A percentile compares a stretch with the other conserved stretches of the same genome.
Evolutionary conservation across 2,888 invertebrate species (phyloP).

Genomic region (Pantelozetes paolii): DNA sequence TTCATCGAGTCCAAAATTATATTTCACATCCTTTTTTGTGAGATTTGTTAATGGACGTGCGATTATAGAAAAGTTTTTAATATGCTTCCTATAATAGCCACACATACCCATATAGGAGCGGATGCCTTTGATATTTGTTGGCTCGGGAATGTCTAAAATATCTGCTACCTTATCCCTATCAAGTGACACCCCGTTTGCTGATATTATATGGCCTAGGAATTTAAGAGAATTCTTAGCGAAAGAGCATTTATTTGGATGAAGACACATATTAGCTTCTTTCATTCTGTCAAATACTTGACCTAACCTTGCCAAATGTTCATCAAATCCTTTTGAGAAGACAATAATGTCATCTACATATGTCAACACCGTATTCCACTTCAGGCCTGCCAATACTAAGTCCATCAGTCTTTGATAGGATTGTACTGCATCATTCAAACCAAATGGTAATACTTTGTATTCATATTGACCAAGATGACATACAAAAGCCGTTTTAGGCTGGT

Average conservation of each 20-base stretch:
- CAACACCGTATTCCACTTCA: conserved; percentile 46
- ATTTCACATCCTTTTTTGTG: conserved; percentile 35
- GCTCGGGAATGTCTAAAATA: too few species aligned
- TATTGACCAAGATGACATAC: conserved; percentile 45
- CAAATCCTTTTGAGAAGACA: conserved; percentile 45
- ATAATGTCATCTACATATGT: conserved; percentile 48
- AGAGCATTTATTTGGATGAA: conserved; percentile 46
- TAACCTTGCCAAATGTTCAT: conserved; percentile 43
- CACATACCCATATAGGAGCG: not conserved
- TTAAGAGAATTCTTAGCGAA: conserved; percentile 43
- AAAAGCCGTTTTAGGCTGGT: conserved; percentile 48
- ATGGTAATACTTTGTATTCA: conserved; percentile 49
- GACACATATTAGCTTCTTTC: conserved; percentile 44
- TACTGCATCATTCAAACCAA: conserved; percentile 48
- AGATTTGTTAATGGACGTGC: conserved; percentile 41
- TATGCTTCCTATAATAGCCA: conserved; percentile 36
- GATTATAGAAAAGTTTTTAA: conserved; percentile 29
- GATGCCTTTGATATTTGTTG: not conserved
- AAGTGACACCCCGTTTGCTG: conserved; percentile 6
- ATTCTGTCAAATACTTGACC: conserved; percentile 44
- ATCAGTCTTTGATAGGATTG: conserved; percentile 49
- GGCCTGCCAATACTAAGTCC: conserved; percentile 45
- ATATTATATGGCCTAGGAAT: conserved; percentile 42
- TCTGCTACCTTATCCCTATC: too few species aligned
- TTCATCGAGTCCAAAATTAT: conserved; percentile 20